Evolutionary conservation across 2,113 vertebrate species (phyloP).

Genomic region (Numida meleagris): DNA sequence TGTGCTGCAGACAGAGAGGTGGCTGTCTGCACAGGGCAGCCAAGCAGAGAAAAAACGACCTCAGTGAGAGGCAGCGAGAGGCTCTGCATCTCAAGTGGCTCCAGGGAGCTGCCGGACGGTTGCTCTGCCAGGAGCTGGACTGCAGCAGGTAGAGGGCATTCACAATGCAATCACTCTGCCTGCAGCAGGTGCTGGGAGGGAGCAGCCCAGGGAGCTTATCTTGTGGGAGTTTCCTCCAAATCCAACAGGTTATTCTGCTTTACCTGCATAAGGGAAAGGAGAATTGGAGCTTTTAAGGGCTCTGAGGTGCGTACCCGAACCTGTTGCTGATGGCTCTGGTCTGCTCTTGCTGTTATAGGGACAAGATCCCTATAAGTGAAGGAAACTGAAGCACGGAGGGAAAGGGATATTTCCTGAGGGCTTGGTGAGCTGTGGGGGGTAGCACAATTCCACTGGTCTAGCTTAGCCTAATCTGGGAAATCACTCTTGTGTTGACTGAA

Average conservation of each 20-base stretch:
- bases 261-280: fast-evolving
- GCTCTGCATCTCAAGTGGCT: not conserved
- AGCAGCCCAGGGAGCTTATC: too few relatives aligned
- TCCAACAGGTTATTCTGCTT: not conserved
- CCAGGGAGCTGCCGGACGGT: fast-evolving
- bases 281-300: not conserved
- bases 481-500: fast-evolving
- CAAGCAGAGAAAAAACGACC: not conserved
- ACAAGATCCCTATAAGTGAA: fast-evolving
- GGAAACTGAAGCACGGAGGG: not conserved
- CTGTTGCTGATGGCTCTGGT: fast-evolving
- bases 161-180: not conserved
- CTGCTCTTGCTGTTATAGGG: not conserved
- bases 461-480: not conserved
- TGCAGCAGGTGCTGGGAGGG: fast-evolving
- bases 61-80: not conserved
- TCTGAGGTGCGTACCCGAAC: not conserved
- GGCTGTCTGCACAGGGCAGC: not conserved
- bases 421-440: fast-evolving
- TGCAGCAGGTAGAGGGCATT: not conserved
- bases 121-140: not conserved
- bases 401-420: not conserved
- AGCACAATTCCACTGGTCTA: not conserved
- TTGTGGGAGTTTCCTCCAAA: not conserved
- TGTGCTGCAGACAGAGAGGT: not conserved